Base-by-base conservation (phyloP, 2,888 invertebrate genomes). In the Laspeyria flexula region DNA sequence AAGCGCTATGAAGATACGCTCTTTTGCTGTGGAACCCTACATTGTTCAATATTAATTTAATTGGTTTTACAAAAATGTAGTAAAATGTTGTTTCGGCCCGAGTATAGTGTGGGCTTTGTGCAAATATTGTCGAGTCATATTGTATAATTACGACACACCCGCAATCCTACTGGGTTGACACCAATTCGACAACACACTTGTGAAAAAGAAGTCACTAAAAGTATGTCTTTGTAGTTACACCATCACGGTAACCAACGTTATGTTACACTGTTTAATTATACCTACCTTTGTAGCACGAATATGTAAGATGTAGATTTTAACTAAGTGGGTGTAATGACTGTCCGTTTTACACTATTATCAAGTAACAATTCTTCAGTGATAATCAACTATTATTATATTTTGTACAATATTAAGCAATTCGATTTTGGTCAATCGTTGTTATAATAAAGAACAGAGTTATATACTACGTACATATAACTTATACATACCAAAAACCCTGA, bases 91-190 rank as follows among this genome's bases (percentile, higher is more conserved):
- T n/a, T n/a, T n/a, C n/a, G n/a, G n/a, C n/a, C n/a, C n/a, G n/a
- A n/a, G n/a, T n/a, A n/a, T n/a, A 49, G 56, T 63, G 61, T 57
- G 57, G 60, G 64, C 53, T 45, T 50, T 55, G 49, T 54, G 57
- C 65, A 73, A 75, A 77, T 75, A 72, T 67, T 75, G 72, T 53
- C 62, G 45, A 65, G 62, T 77, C 73, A 71, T 61, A 50, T 55
- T 40, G 23, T 50, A 34, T 65, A 65, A 65, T 69, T 65, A 47
- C 55, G 46, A 51, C 47, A 65, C 37, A 49, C 40, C 35, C 29
- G 43, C 50, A 30, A 53, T 58, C 39, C 37, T 52, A 44, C 58
- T 65, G 68, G 55, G 63, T 61, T 75, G 74, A 74, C 78, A 79
- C 71, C 69, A 58, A 75, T 77, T 66, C 59, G 50, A 64, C 62